Conservation (phyloP, 2,113 vertebrate genomes). For the Calypte anna region DNA sequence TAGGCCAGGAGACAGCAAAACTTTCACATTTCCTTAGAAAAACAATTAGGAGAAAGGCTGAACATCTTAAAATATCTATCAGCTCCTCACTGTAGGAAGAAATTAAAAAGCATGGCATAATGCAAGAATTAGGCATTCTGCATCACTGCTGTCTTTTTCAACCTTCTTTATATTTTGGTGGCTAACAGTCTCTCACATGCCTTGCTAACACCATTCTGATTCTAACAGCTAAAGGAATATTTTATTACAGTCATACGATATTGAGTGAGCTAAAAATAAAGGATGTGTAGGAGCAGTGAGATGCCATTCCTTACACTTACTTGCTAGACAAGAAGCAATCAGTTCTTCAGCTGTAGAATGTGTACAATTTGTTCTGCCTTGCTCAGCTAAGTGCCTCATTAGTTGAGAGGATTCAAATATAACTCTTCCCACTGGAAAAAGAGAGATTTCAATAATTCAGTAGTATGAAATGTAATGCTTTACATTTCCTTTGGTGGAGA, state of each 20-base stretch:
- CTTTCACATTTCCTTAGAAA: not conserved
- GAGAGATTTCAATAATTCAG: not conserved
- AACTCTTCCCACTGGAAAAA: not conserved
- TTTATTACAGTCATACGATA: not conserved
- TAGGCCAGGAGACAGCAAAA: not conserved
- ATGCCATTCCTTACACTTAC: not conserved
- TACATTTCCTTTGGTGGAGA: not conserved
- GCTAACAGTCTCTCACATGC: not conserved
- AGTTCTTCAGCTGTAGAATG: not conserved
- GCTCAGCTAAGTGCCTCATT: not conserved
- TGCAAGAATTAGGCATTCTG: not conserved
- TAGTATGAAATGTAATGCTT: not conserved
- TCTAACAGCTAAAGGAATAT: constrained; percentile 35
- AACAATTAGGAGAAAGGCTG: not conserved
- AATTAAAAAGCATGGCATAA: not conserved
- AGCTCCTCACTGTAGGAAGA: not conserved
- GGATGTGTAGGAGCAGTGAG: not conserved
- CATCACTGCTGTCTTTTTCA: not conserved
- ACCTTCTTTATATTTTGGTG: not conserved
- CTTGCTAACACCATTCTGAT: not conserved
- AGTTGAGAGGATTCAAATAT: not conserved
- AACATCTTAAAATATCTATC: not conserved
- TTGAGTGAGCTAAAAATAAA: not conserved
- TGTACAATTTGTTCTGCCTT: not conserved
- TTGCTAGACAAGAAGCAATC: constrained; percentile 13